These are phyloP conservation scores for Microctonus aethiopoides DNA, from an alignment of 2,888 invertebrate species.

Conservation along the genomic window DNA sequence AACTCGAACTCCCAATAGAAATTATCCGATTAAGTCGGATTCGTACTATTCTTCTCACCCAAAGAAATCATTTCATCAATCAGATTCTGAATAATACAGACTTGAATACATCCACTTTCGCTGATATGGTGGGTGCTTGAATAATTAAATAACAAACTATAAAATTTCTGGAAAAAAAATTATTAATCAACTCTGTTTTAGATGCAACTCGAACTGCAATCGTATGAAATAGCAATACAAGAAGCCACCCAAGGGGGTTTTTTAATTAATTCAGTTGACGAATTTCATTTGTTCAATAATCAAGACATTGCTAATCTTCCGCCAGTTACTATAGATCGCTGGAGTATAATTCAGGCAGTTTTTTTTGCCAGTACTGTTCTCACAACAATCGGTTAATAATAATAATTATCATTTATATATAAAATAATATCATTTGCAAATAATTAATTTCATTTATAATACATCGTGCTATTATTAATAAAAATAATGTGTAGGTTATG, in stretches of 20 bases:
- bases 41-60: conserved; percentile 68
- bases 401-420: background rate
- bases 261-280: conserved; percentile 55
- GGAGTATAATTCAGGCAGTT: conserved; percentile 86
- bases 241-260: conserved; percentile 80
- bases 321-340: conserved; percentile 72
- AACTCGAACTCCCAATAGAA: conserved; percentile 83
- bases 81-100: conserved; percentile 74
- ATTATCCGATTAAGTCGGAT: conserved; percentile 72
- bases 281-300: conserved; percentile 41
- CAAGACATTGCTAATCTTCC: conserved; percentile 36
- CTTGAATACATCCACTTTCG: conserved; percentile 68
- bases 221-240: conserved; percentile 72
- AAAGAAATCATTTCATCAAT: conserved; percentile 72
- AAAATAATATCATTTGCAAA: no score
- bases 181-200: conserved; percentile 31
- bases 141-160: conserved; percentile 10
- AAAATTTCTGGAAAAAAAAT: conserved; percentile 4
- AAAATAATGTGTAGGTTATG: conserved; percentile 76
- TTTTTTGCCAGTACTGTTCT: conserved; percentile 92
- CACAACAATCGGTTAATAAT: conserved; percentile 83
- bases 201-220: conserved; percentile 57
- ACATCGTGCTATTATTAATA: background rate
- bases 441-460: background rate
- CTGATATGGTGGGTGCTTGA: conserved; percentile 67